phyloP scores from a whole-genome alignment of 2,888 invertebrate species.

The Leucoma salicis region DNA sequence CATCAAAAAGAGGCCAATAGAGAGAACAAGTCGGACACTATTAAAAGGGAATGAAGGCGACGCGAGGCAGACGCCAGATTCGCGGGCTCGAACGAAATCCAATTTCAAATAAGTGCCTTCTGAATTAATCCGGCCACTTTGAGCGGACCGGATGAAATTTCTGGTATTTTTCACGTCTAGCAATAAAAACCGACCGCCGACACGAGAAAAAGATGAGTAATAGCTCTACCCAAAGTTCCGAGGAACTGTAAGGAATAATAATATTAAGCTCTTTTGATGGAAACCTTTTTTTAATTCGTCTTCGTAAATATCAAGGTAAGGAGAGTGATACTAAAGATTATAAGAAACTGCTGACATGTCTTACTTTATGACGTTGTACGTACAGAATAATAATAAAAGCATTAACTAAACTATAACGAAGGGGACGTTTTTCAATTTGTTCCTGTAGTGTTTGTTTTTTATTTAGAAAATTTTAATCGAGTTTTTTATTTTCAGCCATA shows the following conservation, averaged over 20 bases:
- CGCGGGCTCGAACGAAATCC: slow-evolving; percentile 69
- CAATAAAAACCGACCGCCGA: slow-evolving; percentile 76
- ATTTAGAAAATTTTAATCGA: too few species aligned
- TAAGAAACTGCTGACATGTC: slow-evolving; percentile 18
- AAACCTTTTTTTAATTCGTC: slow-evolving; percentile 65
- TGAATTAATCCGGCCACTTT: slow-evolving; percentile 80
- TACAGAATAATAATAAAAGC: slow-evolving; percentile 3
- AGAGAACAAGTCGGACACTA: slow-evolving; percentile 60
- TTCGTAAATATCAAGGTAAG: slow-evolving; percentile 46
- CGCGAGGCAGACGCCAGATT: slow-evolving; percentile 47
- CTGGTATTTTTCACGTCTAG: slow-evolving; percentile 81
- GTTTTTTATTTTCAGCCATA: too few species aligned
- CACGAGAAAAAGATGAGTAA: slow-evolving; percentile 76
- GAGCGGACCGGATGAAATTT: slow-evolving; percentile 77
- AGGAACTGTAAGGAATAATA: slow-evolving; percentile 75
- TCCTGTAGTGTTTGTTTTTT: background rate
- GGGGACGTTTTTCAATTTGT: background rate
- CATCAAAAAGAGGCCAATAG: slow-evolving; percentile 46
- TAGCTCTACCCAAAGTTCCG: slow-evolving; percentile 65
- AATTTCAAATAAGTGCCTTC: slow-evolving; percentile 81
- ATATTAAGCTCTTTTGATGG: slow-evolving; percentile 68
- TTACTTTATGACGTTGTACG: slow-evolving; percentile 21
- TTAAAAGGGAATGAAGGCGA: slow-evolving; percentile 69
- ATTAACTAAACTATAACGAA: background rate
- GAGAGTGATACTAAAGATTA: slow-evolving; percentile 33